Percentiles rank a stretch among this genome's conserved stretches.
phyloP scores from a whole-genome alignment of 2,888 invertebrate species.

The Sinotaia quadrata region DNA sequence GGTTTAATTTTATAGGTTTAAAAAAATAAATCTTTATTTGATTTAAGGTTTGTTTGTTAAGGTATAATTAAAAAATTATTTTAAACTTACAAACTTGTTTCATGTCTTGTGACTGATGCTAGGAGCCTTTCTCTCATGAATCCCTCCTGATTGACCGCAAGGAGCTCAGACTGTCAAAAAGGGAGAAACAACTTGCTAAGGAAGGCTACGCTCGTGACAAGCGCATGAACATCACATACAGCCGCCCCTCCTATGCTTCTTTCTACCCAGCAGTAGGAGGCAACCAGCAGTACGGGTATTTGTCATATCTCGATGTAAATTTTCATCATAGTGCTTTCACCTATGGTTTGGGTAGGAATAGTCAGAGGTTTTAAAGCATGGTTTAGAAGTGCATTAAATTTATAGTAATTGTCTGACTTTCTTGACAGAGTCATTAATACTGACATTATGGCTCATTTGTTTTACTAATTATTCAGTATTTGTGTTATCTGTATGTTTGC shows the following conservation, averaged over 20 bases:
- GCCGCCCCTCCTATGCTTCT: slow-evolving; percentile 65
- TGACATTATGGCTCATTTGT: no score
- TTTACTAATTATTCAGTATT: no score
- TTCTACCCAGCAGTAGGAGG: slow-evolving; percentile 57
- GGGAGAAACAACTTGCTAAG: slow-evolving; percentile 93
- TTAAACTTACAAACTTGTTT: not conserved
- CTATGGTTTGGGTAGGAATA: not conserved
- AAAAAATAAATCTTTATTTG: no score
- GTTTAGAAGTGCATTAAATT: no score
- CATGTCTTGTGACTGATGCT: slow-evolving; percentile 21
- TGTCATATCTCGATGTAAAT: slow-evolving; percentile 18
- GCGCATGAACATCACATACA: slow-evolving; percentile 75
- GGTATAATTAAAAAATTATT: no score
- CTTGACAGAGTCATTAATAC: no score
- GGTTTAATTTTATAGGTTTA: no score
- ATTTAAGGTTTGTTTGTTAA: no score
- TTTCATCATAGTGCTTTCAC: not conserved
- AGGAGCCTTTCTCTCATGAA: slow-evolving; percentile 92
- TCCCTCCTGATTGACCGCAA: slow-evolving; percentile 93
- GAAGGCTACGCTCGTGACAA: slow-evolving; percentile 95
- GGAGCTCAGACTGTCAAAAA: slow-evolving; percentile 92
- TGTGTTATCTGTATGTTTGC: no score
- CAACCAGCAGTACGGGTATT: slow-evolving; percentile 2
- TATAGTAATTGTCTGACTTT: no score
- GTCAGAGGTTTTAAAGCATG: not conserved